Evolutionary conservation across 2,113 vertebrate genomes (phyloP), one percentile per base, ranked within the genome.

Genomic region (Oplegnathus fasciatus): DNA sequence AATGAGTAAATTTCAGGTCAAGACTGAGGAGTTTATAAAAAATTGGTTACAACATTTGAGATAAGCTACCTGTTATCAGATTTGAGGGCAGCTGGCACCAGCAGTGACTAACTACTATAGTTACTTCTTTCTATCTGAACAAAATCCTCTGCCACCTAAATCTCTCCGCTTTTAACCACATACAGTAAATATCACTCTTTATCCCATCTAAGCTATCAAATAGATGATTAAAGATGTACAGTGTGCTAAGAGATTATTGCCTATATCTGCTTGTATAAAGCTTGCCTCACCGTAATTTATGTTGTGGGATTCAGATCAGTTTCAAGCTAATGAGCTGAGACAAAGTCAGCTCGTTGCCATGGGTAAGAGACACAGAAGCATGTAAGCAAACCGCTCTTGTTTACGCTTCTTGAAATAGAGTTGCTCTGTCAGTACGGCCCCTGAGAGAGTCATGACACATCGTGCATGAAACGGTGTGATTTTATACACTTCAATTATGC

Each of bases 1-100:
- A 50, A 79, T 92, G 83, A 93, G 42, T 88, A 58, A 37, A 66
- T 85, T 91, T 87, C 86, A 89, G 42, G 67, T 88, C 78, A 80
- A 18, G 8, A n/a, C 58, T 28, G n/a, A 4, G 40, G 22, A 72
- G 80, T 91, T 92, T 87, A 85, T 66, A 82, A 86, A 65, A 91
- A 91, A 72, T 44, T 80, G 82, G 32, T 57, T 1, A 55, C n/a
- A 37, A 42, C 24, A 26, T 86, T 46, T 73, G 1, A 73, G 66
- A 89, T 88, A 83, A 87, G 30, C 26, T 9, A 50, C 0, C 18
- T n/a, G 37, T 76, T 84, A 89, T 92, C 89, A 84, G 81, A 91
- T 90, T 20, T 70, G 37, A 84, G 44, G n/a, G 58, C 0, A 24
- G 40, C 15, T 28, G 0, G 2, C 28, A 58, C 4, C 3, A 2